phyloP scores from a whole-genome alignment of 2,797 vertebrate species.

The Gadopsis bispinosus region DNA sequence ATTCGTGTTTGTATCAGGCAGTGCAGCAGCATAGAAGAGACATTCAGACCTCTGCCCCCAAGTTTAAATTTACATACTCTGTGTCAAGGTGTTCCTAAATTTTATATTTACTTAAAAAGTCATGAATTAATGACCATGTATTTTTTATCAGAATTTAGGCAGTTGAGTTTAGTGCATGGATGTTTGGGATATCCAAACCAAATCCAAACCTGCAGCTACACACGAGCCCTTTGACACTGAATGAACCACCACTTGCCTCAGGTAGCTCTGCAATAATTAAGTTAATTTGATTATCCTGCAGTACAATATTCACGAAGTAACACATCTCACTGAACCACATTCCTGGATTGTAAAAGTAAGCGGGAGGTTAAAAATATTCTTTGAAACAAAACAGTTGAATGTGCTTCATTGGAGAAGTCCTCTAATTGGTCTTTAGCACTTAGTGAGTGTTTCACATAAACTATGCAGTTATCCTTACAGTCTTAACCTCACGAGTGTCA shows the following conservation, averaged over 20 bases:
- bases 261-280: constrained; percentile 69
- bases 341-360: constrained; percentile 40
- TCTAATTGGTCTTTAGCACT: constrained; percentile 68
- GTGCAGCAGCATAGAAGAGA: constrained; percentile 14
- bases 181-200: constrained; percentile 57
- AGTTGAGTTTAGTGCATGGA: constrained; percentile 38
- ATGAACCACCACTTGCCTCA: constrained; percentile 56
- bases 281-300: constrained; percentile 68
- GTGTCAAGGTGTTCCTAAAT: constrained; percentile 13
- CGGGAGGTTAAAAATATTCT: constrained; percentile 40
- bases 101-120: constrained; percentile 15
- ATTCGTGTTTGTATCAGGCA: constrained; percentile 41
- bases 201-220: constrained; percentile 71
- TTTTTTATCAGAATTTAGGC: constrained; percentile 38
- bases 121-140: constrained; percentile 16
- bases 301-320: constrained; percentile 62
- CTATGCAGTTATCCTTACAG: constrained; percentile 46
- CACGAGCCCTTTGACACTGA: constrained; percentile 67
- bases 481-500: constrained; percentile 57
- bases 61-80: constrained; percentile 21
- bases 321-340: constrained; percentile 30
- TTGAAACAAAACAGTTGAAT: constrained; percentile 60
- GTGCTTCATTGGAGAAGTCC: constrained; percentile 42
- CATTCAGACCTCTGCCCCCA: neutral
- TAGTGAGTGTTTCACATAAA: constrained; percentile 58